Evolutionary conservation across 2,113 vertebrate species (phyloP).

Genomic region (Crypturellus undulatus): DNA sequence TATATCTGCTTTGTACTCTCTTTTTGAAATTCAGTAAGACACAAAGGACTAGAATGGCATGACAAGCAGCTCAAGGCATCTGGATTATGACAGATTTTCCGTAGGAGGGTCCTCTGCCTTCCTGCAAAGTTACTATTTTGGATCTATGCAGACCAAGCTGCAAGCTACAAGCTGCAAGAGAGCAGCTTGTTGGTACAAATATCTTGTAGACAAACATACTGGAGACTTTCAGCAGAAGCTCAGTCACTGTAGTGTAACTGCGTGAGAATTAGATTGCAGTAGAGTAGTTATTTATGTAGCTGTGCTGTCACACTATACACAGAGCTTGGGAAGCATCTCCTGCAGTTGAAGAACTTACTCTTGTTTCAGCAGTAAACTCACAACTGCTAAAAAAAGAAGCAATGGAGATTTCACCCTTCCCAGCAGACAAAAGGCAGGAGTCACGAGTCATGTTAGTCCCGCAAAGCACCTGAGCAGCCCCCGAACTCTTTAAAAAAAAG

Average conservation of each 20-base stretch:
- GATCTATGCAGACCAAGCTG: neutral
- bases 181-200: neutral
- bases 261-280: neutral
- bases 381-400: conserved; percentile 49
- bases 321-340: conserved; percentile 15
- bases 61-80: neutral
- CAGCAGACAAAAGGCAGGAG: conserved; percentile 33
- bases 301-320: neutral
- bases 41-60: neutral
- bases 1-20: neutral
- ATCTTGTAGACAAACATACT: neutral
- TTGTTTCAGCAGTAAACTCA: conserved; percentile 54
- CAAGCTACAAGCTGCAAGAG: neutral
- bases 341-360: conserved; percentile 24
- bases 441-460: neutral
- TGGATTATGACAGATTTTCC: neutral
- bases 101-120: neutral
- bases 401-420: neutral
- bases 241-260: neutral
- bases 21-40: neutral
- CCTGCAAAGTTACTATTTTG: neutral
- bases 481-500: neutral
- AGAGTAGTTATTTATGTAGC: conserved; percentile 10
- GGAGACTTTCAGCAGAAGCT: neutral
- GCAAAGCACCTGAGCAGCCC: conserved; percentile 2